Evolutionary conservation across 2,888 invertebrate genomes (phyloP).

Genomic region (Prenolepis imparis): DNA sequence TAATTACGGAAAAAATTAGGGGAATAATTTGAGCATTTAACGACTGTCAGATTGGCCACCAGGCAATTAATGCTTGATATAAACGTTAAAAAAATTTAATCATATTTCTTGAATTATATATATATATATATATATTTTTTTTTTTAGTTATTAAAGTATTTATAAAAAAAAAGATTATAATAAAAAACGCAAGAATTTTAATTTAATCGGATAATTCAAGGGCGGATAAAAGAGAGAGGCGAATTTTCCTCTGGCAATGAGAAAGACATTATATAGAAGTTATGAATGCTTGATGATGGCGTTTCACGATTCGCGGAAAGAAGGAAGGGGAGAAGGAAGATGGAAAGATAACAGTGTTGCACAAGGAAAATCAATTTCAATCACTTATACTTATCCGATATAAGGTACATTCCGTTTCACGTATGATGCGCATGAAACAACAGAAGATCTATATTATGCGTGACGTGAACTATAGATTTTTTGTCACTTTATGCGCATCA

Average conservation of each 20-base stretch:
- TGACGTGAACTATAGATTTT: too few relatives aligned
- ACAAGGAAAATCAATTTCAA: background rate
- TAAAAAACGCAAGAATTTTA: background rate
- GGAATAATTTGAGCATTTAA: background rate
- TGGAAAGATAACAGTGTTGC: background rate
- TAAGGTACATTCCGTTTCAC: too few relatives aligned
- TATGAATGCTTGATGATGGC: constrained; percentile 77
- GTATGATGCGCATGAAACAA: too few relatives aligned
- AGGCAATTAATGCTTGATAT: background rate
- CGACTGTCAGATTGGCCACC: background rate
- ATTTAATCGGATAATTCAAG: background rate
- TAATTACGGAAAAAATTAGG: background rate
- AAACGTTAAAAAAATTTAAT: background rate
- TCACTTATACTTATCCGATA: constrained; percentile 1
- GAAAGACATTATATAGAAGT: constrained; percentile 66
- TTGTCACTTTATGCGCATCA: too few relatives aligned
- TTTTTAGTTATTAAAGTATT: background rate
- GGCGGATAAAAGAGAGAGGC: background rate
- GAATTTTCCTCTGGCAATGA: constrained; percentile 63
- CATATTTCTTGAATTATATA: background rate
- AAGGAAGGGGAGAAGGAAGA: background rate
- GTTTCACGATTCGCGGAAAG: constrained; percentile 67
- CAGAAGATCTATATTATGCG: too few relatives aligned
- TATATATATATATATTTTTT: too few relatives aligned
- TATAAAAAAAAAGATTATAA: background rate